Conservation (phyloP, 2,797 vertebrate genomes). For the Onychomys arenicola region DNA sequence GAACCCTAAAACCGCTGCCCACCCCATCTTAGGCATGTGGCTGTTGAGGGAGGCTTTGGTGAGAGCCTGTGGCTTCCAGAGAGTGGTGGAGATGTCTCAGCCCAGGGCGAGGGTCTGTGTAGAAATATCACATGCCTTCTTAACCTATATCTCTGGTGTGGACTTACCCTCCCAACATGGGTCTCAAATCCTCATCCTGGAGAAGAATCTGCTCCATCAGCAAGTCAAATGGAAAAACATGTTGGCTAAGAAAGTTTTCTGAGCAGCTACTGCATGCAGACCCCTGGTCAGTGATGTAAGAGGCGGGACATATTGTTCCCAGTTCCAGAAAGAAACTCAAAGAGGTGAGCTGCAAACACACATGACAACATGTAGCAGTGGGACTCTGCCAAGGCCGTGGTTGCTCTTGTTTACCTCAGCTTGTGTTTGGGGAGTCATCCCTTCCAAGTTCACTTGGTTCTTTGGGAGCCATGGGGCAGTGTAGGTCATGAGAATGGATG, state of each 20-base stretch:
- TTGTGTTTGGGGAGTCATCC: background rate
- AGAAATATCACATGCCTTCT: background rate
- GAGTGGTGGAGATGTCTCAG: background rate
- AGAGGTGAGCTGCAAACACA: background rate
- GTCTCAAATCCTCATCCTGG: fast-evolving
- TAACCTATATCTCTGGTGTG: fast-evolving
- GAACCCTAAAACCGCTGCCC: background rate
- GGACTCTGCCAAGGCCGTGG: background rate
- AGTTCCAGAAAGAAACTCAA: too few species aligned
- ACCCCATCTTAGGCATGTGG: fast-evolving
- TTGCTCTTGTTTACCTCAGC: background rate
- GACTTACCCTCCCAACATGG: fast-evolving
- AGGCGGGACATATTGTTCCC: fast-evolving
- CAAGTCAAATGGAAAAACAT: fast-evolving
- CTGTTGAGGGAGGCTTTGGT: fast-evolving
- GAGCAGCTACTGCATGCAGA: fast-evolving
- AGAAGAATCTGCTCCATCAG: background rate
- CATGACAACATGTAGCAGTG: too few species aligned
- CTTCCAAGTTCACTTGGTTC: fast-evolving
- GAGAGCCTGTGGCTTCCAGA: background rate
- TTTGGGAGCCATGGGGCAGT: fast-evolving
- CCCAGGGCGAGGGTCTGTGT: fast-evolving
- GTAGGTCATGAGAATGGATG: background rate
- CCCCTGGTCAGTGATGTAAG: fast-evolving
- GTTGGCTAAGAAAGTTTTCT: fast-evolving